These are phyloP conservation scores for Puntigrus tetrazona DNA, from an alignment of 2,113 vertebrate genomes.

Conservation along the genomic window DNA sequence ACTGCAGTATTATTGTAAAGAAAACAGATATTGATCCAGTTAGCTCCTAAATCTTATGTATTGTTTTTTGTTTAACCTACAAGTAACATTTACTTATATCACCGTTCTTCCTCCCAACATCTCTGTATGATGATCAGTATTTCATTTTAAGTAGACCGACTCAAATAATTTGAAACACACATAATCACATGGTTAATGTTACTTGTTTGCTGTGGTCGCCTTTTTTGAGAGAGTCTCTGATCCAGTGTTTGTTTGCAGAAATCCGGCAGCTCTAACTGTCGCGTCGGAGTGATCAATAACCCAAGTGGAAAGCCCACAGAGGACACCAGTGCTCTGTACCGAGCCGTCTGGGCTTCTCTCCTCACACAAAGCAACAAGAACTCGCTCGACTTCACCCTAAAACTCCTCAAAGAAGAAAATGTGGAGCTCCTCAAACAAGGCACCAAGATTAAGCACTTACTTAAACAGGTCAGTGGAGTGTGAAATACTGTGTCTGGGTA, in stretches of 20 bases:
- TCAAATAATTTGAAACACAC: background rate
- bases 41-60: background rate
- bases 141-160: background rate
- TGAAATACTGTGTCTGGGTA: background rate
- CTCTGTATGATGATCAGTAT: background rate
- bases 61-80: background rate
- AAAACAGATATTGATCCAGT: background rate
- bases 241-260: conserved; percentile 75
- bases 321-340: conserved; percentile 85
- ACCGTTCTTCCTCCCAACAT: background rate
- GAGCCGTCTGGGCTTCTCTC: conserved; percentile 87
- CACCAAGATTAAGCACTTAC: conserved; percentile 83
- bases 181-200: background rate
- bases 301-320: conserved; percentile 83
- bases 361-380: conserved; percentile 85
- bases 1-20: background rate
- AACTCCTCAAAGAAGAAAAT: conserved; percentile 84
- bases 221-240: conserved; percentile 22
- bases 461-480: conserved; percentile 77
- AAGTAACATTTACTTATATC: background rate
- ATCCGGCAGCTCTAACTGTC: conserved; percentile 80
- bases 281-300: conserved; percentile 90
- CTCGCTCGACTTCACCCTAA: conserved; percentile 81
- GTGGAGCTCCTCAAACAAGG: conserved; percentile 81
- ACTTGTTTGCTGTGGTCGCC: conserved; percentile 42